phyloP scores from a whole-genome alignment of 2,888 invertebrate species.

The Heliconius ethilla region DNA sequence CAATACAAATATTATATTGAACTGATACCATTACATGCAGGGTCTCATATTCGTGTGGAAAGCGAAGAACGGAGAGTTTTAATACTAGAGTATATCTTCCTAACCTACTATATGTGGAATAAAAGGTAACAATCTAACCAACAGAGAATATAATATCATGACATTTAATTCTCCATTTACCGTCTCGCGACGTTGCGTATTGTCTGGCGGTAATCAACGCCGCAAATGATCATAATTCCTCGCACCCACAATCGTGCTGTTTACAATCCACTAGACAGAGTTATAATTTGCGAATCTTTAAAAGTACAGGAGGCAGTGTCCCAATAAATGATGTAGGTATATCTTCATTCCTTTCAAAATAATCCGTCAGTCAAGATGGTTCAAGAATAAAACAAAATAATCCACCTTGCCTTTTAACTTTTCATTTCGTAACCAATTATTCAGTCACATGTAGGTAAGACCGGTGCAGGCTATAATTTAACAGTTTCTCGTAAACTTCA shows the following conservation, averaged over 20 bases:
- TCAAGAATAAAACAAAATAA: neutral
- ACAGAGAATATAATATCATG: neutral
- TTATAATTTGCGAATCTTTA: neutral
- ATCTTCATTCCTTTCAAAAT: too few relatives aligned
- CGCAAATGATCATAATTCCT: neutral
- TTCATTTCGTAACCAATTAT: slow-evolving; percentile 26
- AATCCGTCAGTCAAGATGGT: neutral
- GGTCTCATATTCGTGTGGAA: neutral
- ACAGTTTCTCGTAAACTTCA: slow-evolving; percentile 15
- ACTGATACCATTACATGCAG: neutral
- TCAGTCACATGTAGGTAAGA: neutral
- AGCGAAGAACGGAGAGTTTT: neutral
- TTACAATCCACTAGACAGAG: too few relatives aligned
- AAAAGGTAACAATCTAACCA: neutral
- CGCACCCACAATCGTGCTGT: neutral
- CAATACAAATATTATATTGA: neutral
- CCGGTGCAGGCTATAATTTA: slow-evolving; percentile 11
- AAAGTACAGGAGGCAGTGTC: neutral
- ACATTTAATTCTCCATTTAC: neutral
- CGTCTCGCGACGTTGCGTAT: neutral
- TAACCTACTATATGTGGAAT: neutral
- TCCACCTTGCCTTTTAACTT: slow-evolving; percentile 17
- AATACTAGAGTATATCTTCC: neutral
- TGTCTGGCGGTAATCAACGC: neutral
- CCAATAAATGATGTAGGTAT: neutral